A percentile compares a stretch with the other conserved stretches of the same genome.
These are phyloP conservation scores for Ceyx melanurus DNA, from an alignment of 2,113 vertebrate genomes.

Conservation along the genomic window DNA sequence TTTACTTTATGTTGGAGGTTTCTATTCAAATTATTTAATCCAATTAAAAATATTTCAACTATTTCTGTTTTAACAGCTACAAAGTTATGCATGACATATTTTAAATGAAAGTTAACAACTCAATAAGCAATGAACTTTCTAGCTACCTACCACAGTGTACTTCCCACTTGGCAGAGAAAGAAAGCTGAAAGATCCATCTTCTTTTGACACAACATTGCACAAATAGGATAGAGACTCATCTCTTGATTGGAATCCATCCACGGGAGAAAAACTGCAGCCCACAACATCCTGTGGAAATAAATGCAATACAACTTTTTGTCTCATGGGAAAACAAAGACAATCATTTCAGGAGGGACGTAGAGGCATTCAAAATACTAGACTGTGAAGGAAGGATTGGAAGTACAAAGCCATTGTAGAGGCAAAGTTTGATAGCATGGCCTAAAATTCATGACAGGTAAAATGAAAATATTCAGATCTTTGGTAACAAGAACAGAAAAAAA, in stretches of 20 bases:
- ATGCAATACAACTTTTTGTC: neutral
- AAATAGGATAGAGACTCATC: conserved; percentile 84
- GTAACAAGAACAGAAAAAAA: neutral
- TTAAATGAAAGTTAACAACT: neutral
- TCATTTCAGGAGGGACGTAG: neutral
- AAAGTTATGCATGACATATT: neutral
- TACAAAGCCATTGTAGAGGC: neutral
- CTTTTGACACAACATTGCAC: conserved; percentile 87
- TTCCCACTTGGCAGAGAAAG: conserved; percentile 89
- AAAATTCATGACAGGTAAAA: neutral
- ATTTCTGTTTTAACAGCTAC: neutral
- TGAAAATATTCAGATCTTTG: neutral
- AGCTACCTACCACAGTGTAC: conserved; percentile 88
- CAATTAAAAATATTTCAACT: neutral
- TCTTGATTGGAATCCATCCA: conserved; percentile 83
- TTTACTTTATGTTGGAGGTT: neutral
- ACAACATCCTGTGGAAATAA: conserved; percentile 79
- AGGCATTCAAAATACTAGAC: neutral
- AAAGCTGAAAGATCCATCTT: conserved; percentile 92
- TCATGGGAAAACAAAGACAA: neutral
- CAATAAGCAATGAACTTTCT: neutral
- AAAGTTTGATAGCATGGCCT: neutral
- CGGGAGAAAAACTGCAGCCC: conserved; percentile 85
- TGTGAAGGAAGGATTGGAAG: neutral
- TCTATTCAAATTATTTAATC: neutral